Percentiles rank a stretch among this genome's conserved stretches.
Conservation (phyloP, 2,888 invertebrate species). For the Calliphora vomitoria region DNA sequence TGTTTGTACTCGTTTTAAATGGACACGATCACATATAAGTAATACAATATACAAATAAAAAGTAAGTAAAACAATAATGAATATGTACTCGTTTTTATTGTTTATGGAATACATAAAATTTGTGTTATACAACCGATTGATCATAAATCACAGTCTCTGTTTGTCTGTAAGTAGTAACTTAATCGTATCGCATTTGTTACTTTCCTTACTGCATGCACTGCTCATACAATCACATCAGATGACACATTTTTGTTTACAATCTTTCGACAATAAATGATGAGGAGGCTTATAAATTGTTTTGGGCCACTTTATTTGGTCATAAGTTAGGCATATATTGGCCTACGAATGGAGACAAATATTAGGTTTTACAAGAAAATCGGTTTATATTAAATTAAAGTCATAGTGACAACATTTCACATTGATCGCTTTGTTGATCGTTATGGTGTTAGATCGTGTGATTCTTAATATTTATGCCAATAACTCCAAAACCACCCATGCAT, state of each 20-base stretch:
- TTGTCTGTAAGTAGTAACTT: not conserved
- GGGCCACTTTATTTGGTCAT: not conserved
- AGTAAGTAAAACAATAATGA: conserved; percentile 1
- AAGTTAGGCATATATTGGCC: not conserved
- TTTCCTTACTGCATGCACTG: not conserved
- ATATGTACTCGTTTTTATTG: not conserved
- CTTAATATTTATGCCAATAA: no score
- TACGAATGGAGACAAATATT: no score
- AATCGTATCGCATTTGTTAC: not conserved
- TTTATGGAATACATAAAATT: conserved; percentile 21
- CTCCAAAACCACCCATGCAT: no score
- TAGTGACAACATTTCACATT: no score
- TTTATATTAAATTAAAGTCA: no score
- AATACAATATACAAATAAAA: conserved; percentile 8
- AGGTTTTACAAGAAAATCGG: no score
- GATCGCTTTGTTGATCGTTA: no score
- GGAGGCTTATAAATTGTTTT: not conserved
- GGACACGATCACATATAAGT: conserved; percentile 39
- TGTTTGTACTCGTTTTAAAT: not conserved
- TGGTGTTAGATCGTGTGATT: no score
- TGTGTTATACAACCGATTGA: conserved; percentile 48
- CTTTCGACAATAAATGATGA: not conserved
- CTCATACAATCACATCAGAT: not conserved
- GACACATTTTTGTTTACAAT: conserved; percentile 19
- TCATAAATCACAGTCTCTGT: conserved; percentile 56